Percentiles rank a stretch among this genome's conserved stretches.
Evolutionary conservation across 2,888 invertebrate genomes (phyloP).

Genomic region (Exocentrus adspersus): DNA sequence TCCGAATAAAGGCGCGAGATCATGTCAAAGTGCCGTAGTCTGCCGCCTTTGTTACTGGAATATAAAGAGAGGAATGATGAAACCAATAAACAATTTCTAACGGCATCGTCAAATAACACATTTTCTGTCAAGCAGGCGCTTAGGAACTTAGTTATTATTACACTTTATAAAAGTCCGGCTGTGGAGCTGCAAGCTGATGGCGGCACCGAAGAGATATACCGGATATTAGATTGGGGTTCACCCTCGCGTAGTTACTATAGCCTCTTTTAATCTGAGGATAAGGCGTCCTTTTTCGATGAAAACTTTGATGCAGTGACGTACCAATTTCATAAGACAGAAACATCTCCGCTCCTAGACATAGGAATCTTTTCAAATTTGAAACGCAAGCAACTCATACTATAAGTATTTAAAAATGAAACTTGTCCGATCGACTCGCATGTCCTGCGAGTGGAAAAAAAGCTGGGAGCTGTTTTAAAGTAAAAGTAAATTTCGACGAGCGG

Average conservation of each 20-base stretch:
- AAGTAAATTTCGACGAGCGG: too few species aligned
- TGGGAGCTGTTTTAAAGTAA: too few species aligned
- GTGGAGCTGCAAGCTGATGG: conserved; percentile 11
- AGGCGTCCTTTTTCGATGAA: conserved; percentile 31
- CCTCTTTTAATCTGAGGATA: conserved; percentile 39
- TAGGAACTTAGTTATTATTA: conserved; percentile 38
- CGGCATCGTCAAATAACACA: conserved; percentile 34
- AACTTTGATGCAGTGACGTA: neutral
- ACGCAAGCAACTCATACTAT: too few species aligned
- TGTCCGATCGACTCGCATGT: too few species aligned
- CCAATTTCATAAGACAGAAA: neutral
- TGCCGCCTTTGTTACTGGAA: neutral
- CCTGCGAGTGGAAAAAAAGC: too few species aligned
- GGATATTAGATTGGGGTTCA: conserved; percentile 39
- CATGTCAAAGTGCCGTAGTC: neutral
- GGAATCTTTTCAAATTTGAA: too few species aligned
- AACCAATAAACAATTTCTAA: conserved; percentile 37
- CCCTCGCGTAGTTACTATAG: conserved; percentile 31
- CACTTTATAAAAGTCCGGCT: conserved; percentile 34
- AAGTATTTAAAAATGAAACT: too few species aligned
- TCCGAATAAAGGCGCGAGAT: neutral
- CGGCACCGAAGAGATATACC: conserved; percentile 26
- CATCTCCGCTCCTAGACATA: too few species aligned
- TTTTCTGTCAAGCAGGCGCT: conserved; percentile 26
- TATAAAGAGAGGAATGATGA: conserved; percentile 1